Evolutionary conservation across 2,113 vertebrate species (phyloP).

Genomic region (Saccopteryx leptura): DNA sequence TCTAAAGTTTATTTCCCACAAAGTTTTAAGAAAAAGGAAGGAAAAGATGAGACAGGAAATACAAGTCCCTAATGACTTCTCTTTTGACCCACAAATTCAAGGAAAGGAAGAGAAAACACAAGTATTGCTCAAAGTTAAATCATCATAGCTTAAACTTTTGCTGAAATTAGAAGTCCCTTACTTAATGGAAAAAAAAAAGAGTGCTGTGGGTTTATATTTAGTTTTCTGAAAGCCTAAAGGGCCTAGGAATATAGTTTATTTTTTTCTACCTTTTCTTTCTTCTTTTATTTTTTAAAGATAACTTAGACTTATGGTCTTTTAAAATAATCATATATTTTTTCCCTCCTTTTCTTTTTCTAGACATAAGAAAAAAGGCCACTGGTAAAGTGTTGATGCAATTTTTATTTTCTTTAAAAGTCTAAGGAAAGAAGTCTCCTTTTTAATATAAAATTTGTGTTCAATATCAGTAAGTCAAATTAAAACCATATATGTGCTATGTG

Average conservation of each 20-base stretch:
- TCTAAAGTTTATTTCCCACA: slow-evolving; percentile 61
- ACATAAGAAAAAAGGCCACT: not conserved
- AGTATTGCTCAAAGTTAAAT: slow-evolving; percentile 25
- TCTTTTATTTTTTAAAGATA: not conserved
- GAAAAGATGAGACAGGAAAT: slow-evolving; percentile 75
- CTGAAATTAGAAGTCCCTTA: slow-evolving; percentile 71
- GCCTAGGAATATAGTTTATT: not conserved
- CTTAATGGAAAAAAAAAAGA: slow-evolving; percentile 60
- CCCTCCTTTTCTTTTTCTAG: not conserved
- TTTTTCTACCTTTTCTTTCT: not conserved
- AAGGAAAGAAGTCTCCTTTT: not conserved
- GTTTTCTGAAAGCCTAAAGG: not conserved
- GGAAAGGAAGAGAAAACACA: slow-evolving; percentile 50
- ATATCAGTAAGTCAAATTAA: slow-evolving; percentile 12
- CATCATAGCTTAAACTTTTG: not conserved
- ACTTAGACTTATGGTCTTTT: not conserved
- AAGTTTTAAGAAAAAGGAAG: slow-evolving; percentile 62
- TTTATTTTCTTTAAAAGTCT: not conserved
- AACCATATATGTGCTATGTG: not conserved
- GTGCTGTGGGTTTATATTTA: slow-evolving; percentile 64
- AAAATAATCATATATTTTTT: slow-evolving; percentile 20
- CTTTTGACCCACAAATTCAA: slow-evolving; percentile 72
- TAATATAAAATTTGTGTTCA: not conserved
- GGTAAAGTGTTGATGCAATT: not conserved
- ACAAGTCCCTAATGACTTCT: slow-evolving; percentile 68